Percentiles rank a stretch among this genome's conserved stretches.
Conservation (phyloP, 2,113 vertebrate genomes). For the Ariopsis seemanni region DNA sequence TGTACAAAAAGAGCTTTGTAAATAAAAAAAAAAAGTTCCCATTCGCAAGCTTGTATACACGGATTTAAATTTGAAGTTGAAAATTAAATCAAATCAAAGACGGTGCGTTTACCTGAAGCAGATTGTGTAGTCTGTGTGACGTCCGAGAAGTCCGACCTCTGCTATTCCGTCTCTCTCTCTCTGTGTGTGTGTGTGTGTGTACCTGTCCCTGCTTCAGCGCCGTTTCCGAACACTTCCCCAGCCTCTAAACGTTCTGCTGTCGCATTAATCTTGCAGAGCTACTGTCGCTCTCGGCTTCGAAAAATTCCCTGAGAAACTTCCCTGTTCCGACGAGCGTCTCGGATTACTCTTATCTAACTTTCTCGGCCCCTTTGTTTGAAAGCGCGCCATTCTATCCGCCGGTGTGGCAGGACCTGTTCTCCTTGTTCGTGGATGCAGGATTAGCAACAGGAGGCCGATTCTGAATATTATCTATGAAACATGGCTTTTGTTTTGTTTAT, state of each 20-base stretch:
- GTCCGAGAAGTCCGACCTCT: neutral
- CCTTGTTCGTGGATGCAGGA: constrained; percentile 45
- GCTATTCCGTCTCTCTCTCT: neutral
- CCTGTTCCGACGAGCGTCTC: constrained; percentile 32
- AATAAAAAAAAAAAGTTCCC: neutral
- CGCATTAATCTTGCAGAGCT: constrained; percentile 46
- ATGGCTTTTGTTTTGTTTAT: neutral
- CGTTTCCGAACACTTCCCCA: neutral
- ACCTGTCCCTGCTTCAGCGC: constrained; percentile 5
- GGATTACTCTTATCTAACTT: constrained; percentile 39
- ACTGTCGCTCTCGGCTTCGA: constrained; percentile 10
- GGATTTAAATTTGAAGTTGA: neutral
- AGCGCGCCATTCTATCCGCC: constrained; percentile 30
- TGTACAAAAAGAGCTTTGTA: neutral
- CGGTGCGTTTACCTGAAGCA: constrained; percentile 54
- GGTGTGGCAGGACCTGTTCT: constrained; percentile 54
- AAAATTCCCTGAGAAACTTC: constrained; percentile 46
- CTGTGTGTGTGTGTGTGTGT: neutral
- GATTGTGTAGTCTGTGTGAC: neutral
- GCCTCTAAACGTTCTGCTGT: constrained; percentile 23
- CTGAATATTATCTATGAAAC: neutral
- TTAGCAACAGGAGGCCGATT: constrained; percentile 23
- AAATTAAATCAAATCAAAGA: neutral
- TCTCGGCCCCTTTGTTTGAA: constrained; percentile 37
- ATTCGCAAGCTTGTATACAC: neutral